phyloP scores from a whole-genome alignment of 2,797 vertebrate species.

The Rhinatrema bivittatum region DNA sequence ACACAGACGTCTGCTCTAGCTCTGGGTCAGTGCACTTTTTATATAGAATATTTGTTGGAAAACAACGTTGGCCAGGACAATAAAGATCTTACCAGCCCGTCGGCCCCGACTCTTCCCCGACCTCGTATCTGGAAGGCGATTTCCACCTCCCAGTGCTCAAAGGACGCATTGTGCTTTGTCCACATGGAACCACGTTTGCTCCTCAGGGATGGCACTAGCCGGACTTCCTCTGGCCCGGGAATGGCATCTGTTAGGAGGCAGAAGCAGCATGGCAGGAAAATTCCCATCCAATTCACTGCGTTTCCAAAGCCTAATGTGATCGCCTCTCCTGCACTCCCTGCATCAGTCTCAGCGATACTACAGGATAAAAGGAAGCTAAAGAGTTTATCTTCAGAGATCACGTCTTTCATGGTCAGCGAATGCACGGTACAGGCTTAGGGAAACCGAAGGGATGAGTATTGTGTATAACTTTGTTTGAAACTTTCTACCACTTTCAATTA shows the following conservation, averaged over 20 bases:
- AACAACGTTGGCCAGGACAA: too few species aligned
- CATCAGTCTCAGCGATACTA: not conserved
- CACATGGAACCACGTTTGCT: slow-evolving; percentile 26
- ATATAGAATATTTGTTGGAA: too few species aligned
- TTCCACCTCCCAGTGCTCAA: slow-evolving; percentile 37
- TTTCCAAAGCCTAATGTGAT: not conserved
- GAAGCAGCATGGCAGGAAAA: too few species aligned
- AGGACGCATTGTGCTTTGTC: slow-evolving; percentile 13
- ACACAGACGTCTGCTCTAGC: too few species aligned
- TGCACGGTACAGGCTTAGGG: too few species aligned
- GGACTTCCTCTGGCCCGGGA: slow-evolving; percentile 21
- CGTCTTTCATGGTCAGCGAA: too few species aligned
- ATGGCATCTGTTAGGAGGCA: slow-evolving; percentile 22
- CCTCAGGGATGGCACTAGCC: slow-evolving; percentile 23
- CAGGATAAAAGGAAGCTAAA: not conserved
- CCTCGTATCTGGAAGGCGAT: slow-evolving; percentile 26
- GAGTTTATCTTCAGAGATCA: too few species aligned
- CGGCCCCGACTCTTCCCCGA: slow-evolving; percentile 14
- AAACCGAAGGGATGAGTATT: too few species aligned
- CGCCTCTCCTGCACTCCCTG: not conserved
- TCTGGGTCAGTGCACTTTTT: too few species aligned
- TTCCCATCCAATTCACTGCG: too few species aligned
- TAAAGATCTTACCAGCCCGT: slow-evolving; percentile 35
- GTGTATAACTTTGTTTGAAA: too few species aligned
- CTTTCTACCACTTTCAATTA: too few species aligned